Evolutionary conservation across 2,797 vertebrate genomes (phyloP).

Genomic region (Crenuchus spilurus): DNA sequence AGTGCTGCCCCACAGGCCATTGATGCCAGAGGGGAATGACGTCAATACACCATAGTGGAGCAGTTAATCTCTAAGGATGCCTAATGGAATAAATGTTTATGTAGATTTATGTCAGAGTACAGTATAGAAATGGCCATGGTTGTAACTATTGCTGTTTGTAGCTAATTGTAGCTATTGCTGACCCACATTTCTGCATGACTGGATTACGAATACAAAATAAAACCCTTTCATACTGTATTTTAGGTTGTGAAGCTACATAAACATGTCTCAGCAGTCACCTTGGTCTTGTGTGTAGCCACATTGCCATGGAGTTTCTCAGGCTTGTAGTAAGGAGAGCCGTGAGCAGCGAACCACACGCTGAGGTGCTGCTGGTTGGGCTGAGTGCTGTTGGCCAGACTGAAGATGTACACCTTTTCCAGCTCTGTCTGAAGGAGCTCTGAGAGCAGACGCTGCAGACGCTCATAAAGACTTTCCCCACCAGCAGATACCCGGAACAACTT

Average conservation of each 20-base stretch:
- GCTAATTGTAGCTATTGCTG: too few species aligned
- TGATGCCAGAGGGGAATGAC: too few species aligned
- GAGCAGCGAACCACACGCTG: conserved; percentile 83
- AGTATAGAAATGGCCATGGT: too few species aligned
- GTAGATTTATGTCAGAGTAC: too few species aligned
- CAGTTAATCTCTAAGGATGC: too few species aligned
- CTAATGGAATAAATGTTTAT: too few species aligned
- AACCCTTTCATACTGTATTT: too few species aligned
- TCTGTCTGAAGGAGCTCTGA: conserved; percentile 77
- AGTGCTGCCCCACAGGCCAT: too few species aligned
- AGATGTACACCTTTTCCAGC: conserved; percentile 78
- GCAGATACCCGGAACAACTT: conserved; percentile 74
- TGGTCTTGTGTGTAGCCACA: conserved; percentile 76
- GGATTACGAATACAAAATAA: too few species aligned
- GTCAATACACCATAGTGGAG: too few species aligned
- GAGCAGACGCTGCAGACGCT: conserved; percentile 73
- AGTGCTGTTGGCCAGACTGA: conserved; percentile 77
- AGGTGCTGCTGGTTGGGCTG: conserved; percentile 62
- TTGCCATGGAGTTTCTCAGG: conserved; percentile 85
- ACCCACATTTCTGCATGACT: too few species aligned
- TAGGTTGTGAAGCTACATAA: not conserved
- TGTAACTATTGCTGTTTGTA: too few species aligned
- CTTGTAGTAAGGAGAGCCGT: conserved; percentile 79
- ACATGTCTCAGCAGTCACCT: conserved; percentile 68
- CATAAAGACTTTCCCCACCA: conserved; percentile 76